A percentile compares a stretch with the other conserved stretches of the same genome.
phyloP scores from a whole-genome alignment of 2,888 invertebrate genomes.

The Drosophila parthenogenetica region DNA sequence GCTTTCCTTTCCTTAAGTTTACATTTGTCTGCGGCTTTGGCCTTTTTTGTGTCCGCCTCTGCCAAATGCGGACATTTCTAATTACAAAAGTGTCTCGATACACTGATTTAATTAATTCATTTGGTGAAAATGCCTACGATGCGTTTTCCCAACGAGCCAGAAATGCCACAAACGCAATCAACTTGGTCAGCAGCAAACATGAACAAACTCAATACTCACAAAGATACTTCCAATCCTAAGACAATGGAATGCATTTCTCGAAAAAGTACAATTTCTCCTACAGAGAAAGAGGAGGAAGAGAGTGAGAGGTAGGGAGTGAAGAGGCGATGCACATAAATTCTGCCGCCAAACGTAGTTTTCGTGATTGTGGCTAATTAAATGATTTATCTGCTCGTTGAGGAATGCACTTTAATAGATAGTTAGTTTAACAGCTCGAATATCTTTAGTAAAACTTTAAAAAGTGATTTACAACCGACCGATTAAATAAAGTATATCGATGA shows the following conservation, averaged over 20 bases:
- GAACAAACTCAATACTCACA: constrained; percentile 13
- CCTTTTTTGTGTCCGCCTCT: constrained; percentile 58
- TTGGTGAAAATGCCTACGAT: constrained; percentile 74
- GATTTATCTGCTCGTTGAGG: constrained; percentile 10
- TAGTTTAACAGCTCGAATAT: constrained; percentile 5
- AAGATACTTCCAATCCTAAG: constrained; percentile 13
- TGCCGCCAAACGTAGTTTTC: constrained; percentile 9
- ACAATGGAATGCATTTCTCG: constrained; percentile 29
- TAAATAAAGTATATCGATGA: not conserved
- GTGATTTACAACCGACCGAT: not conserved
- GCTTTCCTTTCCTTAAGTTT: constrained; percentile 36
- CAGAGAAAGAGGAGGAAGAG: not conserved
- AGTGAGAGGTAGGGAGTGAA: not conserved
- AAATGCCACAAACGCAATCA: constrained; percentile 47
- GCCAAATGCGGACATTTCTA: constrained; percentile 75
- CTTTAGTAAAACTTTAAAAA: constrained; percentile 1
- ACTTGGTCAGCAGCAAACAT: constrained; percentile 15
- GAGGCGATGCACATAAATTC: constrained; percentile 17
- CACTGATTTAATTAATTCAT: constrained; percentile 79
- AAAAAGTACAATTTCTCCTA: constrained; percentile 42
- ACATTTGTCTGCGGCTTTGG: constrained; percentile 10
- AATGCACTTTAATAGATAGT: constrained; percentile 1
- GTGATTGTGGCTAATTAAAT: constrained; percentile 42
- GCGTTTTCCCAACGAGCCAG: constrained; percentile 41
- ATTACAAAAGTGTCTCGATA: constrained; percentile 68